Percentiles rank a stretch among this genome's conserved stretches.
phyloP scores from a whole-genome alignment of 2,113 vertebrate species.

The Indicator maculatus region DNA sequence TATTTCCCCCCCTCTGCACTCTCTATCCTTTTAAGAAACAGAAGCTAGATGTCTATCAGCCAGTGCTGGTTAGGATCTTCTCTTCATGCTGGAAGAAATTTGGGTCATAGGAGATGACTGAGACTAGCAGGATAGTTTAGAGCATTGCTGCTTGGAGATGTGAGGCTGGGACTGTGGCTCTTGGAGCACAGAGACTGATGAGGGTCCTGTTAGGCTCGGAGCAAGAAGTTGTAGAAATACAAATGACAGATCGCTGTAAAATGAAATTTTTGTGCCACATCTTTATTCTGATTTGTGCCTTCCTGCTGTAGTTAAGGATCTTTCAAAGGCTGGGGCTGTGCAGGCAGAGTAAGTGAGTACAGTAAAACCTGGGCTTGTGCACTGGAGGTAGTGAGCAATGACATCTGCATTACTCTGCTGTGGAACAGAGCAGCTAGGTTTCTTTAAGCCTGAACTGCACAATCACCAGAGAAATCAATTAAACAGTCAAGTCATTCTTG shows the following conservation, averaged over 20 bases:
- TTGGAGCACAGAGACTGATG: not conserved
- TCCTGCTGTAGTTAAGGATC: not conserved
- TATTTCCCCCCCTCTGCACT: not conserved
- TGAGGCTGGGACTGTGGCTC: not conserved
- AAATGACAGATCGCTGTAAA: constrained; percentile 8
- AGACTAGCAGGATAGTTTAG: constrained; percentile 15
- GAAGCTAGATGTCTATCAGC: constrained; percentile 33
- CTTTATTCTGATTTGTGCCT: not conserved
- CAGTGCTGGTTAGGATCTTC: constrained; percentile 5
- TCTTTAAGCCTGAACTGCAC: not conserved
- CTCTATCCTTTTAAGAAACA: constrained; percentile 29
- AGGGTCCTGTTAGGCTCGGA: not conserved
- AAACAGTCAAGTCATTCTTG: not conserved
- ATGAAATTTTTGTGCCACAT: not conserved
- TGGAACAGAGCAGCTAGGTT: not conserved
- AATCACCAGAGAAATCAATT: not conserved
- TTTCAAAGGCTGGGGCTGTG: not conserved
- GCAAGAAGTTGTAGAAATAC: not conserved
- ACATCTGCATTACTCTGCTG: not conserved
- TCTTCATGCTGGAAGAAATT: constrained; percentile 22
- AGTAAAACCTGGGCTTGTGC: not conserved
- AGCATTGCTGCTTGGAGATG: not conserved
- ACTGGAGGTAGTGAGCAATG: not conserved
- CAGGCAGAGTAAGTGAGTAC: not conserved
- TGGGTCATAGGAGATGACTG: constrained; percentile 1